Conservation (phyloP, 2,888 invertebrate genomes). For the Platycheirus rosarum region DNA sequence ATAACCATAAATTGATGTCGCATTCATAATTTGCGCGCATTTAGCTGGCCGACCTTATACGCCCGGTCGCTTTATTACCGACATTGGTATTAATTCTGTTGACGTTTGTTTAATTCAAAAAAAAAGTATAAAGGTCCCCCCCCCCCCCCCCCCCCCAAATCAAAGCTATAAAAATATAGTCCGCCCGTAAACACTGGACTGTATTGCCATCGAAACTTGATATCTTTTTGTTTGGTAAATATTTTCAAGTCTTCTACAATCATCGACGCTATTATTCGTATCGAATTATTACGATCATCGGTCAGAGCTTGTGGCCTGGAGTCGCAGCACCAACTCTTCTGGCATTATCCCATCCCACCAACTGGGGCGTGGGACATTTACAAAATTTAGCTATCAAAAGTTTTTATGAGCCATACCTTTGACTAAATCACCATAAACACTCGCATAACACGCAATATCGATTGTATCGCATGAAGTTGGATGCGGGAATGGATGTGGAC, state of each 20-base stretch:
- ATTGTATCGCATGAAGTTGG: constrained; percentile 22
- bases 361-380: constrained; percentile 47
- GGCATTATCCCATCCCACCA: not conserved
- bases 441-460: constrained; percentile 74
- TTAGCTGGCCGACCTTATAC: constrained; percentile 61
- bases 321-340: not conserved
- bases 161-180: constrained; percentile 62
- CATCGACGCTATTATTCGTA: constrained; percentile 54
- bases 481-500: constrained; percentile 3
- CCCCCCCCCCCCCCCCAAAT: no score
- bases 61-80: constrained; percentile 36
- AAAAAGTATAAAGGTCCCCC: constrained; percentile 16
- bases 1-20: constrained; percentile 71
- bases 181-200: constrained; percentile 61
- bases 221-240: constrained; percentile 51
- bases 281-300: constrained; percentile 43
- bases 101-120: constrained; percentile 7
- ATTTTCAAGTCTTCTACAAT: constrained; percentile 43
- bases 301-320: not conserved
- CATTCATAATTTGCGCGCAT: constrained; percentile 70
- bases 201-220: constrained; percentile 53
- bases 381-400: constrained; percentile 82
- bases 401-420: constrained; percentile 82
- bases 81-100: constrained; percentile 31
- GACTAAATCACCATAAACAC: constrained; percentile 83